Percentiles rank a stretch among this genome's conserved stretches.
phyloP scores from a whole-genome alignment of 2,888 invertebrate species.

The Eupithecia exiguata region DNA sequence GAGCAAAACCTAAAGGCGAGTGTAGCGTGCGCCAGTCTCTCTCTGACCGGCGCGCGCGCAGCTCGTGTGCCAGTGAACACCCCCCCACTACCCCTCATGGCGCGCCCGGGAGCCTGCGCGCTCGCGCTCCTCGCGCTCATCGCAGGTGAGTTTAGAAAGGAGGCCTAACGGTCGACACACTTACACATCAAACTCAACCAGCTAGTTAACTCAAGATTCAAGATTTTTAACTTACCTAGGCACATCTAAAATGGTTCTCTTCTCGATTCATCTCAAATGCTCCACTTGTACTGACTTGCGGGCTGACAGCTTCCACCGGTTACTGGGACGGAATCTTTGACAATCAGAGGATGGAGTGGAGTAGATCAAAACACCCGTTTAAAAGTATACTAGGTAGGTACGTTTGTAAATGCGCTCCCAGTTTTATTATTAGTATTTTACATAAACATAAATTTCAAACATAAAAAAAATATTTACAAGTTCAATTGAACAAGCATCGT shows the following conservation, averaged over 20 bases:
- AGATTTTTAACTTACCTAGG: not conserved
- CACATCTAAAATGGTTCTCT: not conserved
- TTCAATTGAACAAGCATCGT: not conserved
- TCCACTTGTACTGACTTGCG: conserved; percentile 30
- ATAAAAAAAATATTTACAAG: not conserved
- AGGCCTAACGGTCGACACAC: conserved; percentile 42
- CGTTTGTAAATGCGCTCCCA: no score
- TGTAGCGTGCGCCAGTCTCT: conserved; percentile 35
- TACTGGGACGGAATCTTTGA: conserved; percentile 11
- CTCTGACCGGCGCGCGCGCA: not conserved
- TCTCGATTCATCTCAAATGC: conserved; percentile 34
- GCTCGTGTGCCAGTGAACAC: not conserved
- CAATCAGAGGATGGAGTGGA: not conserved
- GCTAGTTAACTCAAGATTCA: no score
- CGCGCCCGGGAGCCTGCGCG: conserved; percentile 30
- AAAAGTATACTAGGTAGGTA: not conserved
- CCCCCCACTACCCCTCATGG: conserved; percentile 16
- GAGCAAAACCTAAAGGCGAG: conserved; percentile 25
- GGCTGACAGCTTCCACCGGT: conserved; percentile 1
- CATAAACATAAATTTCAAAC: no score
- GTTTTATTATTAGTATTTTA: no score
- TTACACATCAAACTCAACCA: conserved; percentile 27
- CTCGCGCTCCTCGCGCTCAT: conserved; percentile 32
- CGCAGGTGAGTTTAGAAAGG: conserved; percentile 38
- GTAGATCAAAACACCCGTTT: not conserved